Base-by-base conservation (phyloP, 2,888 invertebrate species). In the Netelia inedita region DNA sequence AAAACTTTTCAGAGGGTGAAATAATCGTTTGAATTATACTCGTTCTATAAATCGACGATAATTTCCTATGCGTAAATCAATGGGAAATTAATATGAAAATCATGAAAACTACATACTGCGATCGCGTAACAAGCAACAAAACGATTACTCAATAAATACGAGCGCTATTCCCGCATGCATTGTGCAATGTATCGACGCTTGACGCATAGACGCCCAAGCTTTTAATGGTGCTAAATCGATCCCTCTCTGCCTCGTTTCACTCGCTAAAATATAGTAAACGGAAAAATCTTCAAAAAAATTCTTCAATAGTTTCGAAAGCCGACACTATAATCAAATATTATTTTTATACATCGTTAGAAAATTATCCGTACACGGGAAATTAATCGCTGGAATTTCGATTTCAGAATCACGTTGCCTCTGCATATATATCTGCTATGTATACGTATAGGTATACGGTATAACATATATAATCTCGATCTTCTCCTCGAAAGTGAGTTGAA, bases 401-500 rank as follows among this genome's bases (percentile, higher is more conserved):
- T 61, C 55, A n/a, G 35, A 74, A 65, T 50, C 35, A 57, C 55
- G 55, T 78, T 10, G 1, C 19, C 65, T 55, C 11, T 59, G 1
- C 65, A 11, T 41, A 63, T 10, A n/a, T n/a, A n/a, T n/a, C n/a
- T n/a, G n/a, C n/a, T 9, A 59, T 28, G 21, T 57, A 21, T 53
- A 74, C n/a, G 46, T 78, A 55, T 75, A 55, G 69, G 53, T 50
- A 69, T 74, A 19, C 69, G 63, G 5, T 28, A 28, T 28, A 80
- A 80, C 65, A 68, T 74, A 63, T 75, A 73, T 78, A 72, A 59
- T 73, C 66, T 68, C 71, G 55, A 80, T 80, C 80, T 59, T 78
- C 46, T 61, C 65, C 59, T 69, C 65, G 79, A 79, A 55, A 82
- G 82, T 68, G 76, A 57, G 75, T 71, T 69, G 79, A 83, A 80